phyloP scores from a whole-genome alignment of 2,888 invertebrate species.

The Pimpla rufipes region DNA sequence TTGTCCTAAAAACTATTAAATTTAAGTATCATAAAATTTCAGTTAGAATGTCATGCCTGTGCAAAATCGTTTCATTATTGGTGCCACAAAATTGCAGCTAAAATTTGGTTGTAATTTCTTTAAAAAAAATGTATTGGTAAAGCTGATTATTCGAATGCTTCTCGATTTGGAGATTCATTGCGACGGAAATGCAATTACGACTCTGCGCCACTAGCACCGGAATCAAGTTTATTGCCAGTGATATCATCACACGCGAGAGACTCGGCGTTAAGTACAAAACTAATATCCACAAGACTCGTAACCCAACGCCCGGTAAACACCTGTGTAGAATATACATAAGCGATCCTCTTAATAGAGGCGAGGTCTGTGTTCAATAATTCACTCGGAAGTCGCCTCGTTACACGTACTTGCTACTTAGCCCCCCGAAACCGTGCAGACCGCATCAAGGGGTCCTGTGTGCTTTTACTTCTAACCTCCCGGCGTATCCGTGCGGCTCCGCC shows the following conservation, averaged over 20 bases:
- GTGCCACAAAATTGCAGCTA: too few relatives aligned
- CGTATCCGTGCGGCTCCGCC: too few relatives aligned
- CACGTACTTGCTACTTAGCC: conserved; percentile 56
- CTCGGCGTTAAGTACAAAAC: conserved; percentile 70
- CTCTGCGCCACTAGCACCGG: background rate
- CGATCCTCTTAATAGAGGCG: conserved; percentile 54
- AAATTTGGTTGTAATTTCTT: too few relatives aligned
- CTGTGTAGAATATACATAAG: conserved; percentile 48
- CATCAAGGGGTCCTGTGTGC: conserved; percentile 37
- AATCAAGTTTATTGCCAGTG: background rate
- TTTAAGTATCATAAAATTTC: too few relatives aligned
- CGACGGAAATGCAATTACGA: conserved; percentile 9
- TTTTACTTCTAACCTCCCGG: conserved; percentile 34
- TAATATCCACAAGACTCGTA: conserved; percentile 33
- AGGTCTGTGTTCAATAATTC: conserved; percentile 53
- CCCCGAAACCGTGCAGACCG: conserved; percentile 39
- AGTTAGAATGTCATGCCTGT: too few relatives aligned
- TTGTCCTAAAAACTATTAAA: too few relatives aligned
- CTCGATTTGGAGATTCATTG: background rate
- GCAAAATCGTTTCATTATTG: too few relatives aligned
- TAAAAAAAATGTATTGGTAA: too few relatives aligned
- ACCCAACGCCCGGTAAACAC: conserved; percentile 4
- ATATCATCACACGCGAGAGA: conserved; percentile 46
- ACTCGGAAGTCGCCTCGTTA: conserved; percentile 54
- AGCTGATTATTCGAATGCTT: too few relatives aligned